Percentiles rank a stretch among this genome's conserved stretches.
phyloP scores from a whole-genome alignment of 2,888 invertebrate genomes.

The Nomada fabriciana region DNA sequence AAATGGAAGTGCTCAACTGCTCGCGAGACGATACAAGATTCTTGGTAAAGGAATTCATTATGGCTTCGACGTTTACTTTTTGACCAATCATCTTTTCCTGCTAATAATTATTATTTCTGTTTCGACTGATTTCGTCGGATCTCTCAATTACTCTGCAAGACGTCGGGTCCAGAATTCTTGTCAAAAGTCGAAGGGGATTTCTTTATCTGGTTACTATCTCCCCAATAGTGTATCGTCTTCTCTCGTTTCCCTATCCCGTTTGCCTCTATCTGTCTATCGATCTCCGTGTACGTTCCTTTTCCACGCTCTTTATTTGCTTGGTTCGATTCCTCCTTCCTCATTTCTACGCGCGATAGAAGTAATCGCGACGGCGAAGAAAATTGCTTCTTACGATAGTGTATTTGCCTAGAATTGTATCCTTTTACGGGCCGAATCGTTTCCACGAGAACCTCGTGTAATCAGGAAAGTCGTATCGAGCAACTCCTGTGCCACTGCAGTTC shows the following conservation, averaged over 20 bases:
- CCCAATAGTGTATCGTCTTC: constrained; percentile 5
- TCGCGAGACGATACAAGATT: too few species aligned
- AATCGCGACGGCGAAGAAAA: constrained; percentile 8
- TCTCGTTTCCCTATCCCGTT: not conserved
- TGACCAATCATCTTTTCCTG: too few species aligned
- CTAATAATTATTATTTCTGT: too few species aligned
- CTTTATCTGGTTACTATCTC: constrained; percentile 3
- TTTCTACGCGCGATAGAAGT: constrained; percentile 7
- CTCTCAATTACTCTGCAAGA: too few species aligned
- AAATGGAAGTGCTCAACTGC: too few species aligned
- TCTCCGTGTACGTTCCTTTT: not conserved
- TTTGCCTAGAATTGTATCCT: constrained; percentile 12
- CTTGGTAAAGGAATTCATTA: too few species aligned
- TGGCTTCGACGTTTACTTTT: too few species aligned
- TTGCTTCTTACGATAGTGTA: constrained; percentile 10
- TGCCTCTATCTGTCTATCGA: constrained; percentile 1
- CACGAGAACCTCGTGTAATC: constrained; percentile 31
- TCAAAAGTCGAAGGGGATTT: not conserved
- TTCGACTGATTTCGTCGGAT: too few species aligned
- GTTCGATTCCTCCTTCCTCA: constrained; percentile 5
- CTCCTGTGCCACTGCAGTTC: constrained; percentile 28
- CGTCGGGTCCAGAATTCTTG: not conserved
- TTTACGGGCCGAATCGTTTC: constrained; percentile 4
- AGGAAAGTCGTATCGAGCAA: constrained; percentile 24
- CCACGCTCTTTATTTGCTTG: not conserved